Base-by-base conservation (phyloP, 2,797 vertebrate genomes). In the Sebastes paucispinis region DNA sequence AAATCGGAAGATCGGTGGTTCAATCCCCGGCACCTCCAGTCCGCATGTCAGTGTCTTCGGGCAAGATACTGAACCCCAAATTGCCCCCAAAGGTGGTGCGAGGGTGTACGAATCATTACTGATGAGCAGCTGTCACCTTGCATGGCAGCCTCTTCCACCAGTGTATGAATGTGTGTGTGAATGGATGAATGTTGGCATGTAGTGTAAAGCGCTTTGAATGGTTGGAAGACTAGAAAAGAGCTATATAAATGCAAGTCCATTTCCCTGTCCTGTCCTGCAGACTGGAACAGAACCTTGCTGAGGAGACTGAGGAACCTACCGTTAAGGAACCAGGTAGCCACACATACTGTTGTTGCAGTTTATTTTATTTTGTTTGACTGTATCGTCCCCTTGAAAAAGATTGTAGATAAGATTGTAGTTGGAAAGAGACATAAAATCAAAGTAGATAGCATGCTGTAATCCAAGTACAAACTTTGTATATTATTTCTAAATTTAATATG, bases 261-360 rank as follows among this genome's bases (percentile, higher is more conserved):
- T 54, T 54, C 20, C 14, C 20, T n/a, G 20, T 52, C 20, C 50
- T 84, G 16, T 86, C n/a, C 13, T 68, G 52, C 72, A 94, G 92
- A 80, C 68, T 80, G 9, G 67, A 87, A 8, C 79, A 82, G 13
- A 80, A 58, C 4, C 3, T 47, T 54, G 13, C 50, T 79, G 74
- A 75, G 43, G 85, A 90, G 36, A 6, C n/a, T 1, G 77, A 83
- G 18, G 74, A 88, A 68, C n/a, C 74, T 0, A 2, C 9, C 2
- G 1, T 29, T 13, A 20, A 67, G 18, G 68, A 87, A 71, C 74
- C 85, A 88, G 92, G 92, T 91, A 80, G 4, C 27, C 34, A 47
- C 14, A 39, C 31, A n/a, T 7, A 11, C 70, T 29, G 18, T 10
- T 59, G 13, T 58, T 32, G 2, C 6, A 20, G 0, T 22, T 13